A percentile compares a stretch with the other conserved stretches of the same genome.
phyloP scores from a whole-genome alignment of 2,113 vertebrate genomes.

The Alces alces region DNA sequence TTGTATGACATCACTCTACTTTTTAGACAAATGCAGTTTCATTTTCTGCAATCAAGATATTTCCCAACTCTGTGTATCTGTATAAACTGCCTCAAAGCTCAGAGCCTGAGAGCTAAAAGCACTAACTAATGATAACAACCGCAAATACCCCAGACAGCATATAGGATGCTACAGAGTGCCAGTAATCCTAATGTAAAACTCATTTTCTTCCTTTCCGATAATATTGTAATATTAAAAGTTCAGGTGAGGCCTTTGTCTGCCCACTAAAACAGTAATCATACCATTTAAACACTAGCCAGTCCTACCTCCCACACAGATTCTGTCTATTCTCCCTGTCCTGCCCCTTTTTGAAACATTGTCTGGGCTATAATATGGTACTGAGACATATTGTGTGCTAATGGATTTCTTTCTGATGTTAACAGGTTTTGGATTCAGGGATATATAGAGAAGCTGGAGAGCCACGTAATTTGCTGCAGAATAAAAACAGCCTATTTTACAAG shows the following conservation, averaged over 20 bases:
- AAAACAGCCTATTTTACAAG: conserved; percentile 88
- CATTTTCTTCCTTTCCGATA: conserved; percentile 51
- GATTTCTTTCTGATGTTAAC: not conserved
- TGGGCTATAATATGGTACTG: too few species aligned
- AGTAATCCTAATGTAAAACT: conserved; percentile 17
- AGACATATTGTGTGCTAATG: too few species aligned
- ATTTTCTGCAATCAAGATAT: not conserved
- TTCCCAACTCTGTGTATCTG: not conserved
- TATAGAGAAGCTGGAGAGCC: conserved; percentile 90
- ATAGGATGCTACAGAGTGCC: not conserved
- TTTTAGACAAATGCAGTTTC: not conserved
- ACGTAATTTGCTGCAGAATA: conserved; percentile 88
- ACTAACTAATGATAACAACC: not conserved
- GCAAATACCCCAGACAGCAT: too few species aligned
- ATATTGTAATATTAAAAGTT: conserved; percentile 66
- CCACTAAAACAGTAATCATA: conserved; percentile 53
- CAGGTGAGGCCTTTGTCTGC: conserved; percentile 53
- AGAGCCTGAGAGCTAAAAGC: not conserved
- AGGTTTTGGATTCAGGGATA: conserved; percentile 92
- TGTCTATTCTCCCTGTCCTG: too few species aligned
- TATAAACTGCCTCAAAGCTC: not conserved
- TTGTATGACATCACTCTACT: not conserved
- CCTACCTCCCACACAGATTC: conserved; percentile 27
- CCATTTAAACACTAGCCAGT: conserved; percentile 14
- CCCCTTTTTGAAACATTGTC: too few species aligned